Conservation (phyloP, 2,113 vertebrate genomes). For the Sisor rabdophorus region DNA sequence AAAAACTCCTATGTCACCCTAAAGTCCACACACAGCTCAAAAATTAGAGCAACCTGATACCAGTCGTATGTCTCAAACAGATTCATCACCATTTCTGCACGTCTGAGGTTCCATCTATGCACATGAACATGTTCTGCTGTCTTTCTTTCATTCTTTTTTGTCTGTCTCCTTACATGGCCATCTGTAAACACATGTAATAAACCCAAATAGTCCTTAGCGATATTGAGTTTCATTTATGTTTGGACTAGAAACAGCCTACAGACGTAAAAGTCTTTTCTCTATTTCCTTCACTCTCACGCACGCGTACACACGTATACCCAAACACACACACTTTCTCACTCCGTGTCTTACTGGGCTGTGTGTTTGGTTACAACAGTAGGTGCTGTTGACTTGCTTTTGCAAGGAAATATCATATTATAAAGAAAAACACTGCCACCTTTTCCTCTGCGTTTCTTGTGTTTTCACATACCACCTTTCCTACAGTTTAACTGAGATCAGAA, state of each 20-base stretch:
- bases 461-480: slow-evolving; percentile 13
- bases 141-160: background rate
- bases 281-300: slow-evolving; percentile 5
- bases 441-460: slow-evolving; percentile 9
- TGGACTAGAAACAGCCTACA: slow-evolving; percentile 45
- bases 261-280: slow-evolving; percentile 31
- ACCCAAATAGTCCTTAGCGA: slow-evolving; percentile 37
- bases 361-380: slow-evolving; percentile 2
- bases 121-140: slow-evolving; percentile 27
- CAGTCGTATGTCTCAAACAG: slow-evolving; percentile 22
- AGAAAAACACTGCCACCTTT: slow-evolving; percentile 36
- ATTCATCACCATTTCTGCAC: slow-evolving; percentile 32
- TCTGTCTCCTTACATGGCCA: slow-evolving; percentile 24
- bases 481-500: slow-evolving; percentile 4
- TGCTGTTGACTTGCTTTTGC: slow-evolving; percentile 33
- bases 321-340: background rate
- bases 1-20: too few species aligned
- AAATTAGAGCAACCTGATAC: slow-evolving; percentile 15
- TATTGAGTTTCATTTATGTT: slow-evolving; percentile 51
- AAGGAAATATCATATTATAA: slow-evolving; percentile 48
- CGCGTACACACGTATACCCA: background rate
- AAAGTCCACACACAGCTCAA: background rate
- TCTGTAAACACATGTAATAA: slow-evolving; percentile 37
- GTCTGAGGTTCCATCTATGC: slow-evolving; percentile 30
- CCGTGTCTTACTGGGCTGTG: background rate